These are phyloP conservation scores for Falco biarmicus DNA, from an alignment of 2,797 vertebrate species.

Conservation along the genomic window DNA sequence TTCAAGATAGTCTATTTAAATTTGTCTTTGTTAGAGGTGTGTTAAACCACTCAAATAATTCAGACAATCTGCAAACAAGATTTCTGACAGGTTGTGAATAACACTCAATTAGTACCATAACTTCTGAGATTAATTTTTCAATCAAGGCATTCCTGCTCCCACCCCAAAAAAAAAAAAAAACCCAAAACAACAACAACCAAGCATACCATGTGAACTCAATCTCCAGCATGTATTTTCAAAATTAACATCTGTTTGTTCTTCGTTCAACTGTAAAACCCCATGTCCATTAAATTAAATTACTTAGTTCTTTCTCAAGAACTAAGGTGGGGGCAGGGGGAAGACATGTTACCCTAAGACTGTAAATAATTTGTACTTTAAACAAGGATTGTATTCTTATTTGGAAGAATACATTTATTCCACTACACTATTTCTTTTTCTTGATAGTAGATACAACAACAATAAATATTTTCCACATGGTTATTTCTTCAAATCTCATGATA, in stretches of 20 bases:
- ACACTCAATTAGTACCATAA: constrained; percentile 53
- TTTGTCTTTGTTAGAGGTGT: constrained; percentile 62
- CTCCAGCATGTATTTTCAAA: constrained; percentile 6
- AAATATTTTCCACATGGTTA: background rate
- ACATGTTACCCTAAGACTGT: background rate
- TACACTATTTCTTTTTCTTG: background rate
- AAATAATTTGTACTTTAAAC: constrained; percentile 18
- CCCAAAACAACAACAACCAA: rapidly evolving
- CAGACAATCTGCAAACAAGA: constrained; percentile 70
- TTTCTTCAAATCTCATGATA: constrained; percentile 12
- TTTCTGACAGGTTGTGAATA: constrained; percentile 67
- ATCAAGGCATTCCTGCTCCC: background rate
- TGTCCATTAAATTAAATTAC: background rate
- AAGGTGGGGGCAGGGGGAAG: background rate
- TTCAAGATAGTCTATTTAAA: constrained; percentile 51
- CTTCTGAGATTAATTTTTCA: constrained; percentile 49
- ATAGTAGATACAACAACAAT: background rate
- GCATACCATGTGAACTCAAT: background rate
- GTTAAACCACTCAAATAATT: constrained; percentile 59
- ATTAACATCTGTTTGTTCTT: constrained; percentile 43
- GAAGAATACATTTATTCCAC: background rate
- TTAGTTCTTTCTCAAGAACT: background rate
- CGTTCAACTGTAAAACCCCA: constrained; percentile 5
- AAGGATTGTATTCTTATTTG: background rate
- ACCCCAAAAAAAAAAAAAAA: background rate